phyloP scores from a whole-genome alignment of 2,113 vertebrate genomes.

The Clarias gariepinus region DNA sequence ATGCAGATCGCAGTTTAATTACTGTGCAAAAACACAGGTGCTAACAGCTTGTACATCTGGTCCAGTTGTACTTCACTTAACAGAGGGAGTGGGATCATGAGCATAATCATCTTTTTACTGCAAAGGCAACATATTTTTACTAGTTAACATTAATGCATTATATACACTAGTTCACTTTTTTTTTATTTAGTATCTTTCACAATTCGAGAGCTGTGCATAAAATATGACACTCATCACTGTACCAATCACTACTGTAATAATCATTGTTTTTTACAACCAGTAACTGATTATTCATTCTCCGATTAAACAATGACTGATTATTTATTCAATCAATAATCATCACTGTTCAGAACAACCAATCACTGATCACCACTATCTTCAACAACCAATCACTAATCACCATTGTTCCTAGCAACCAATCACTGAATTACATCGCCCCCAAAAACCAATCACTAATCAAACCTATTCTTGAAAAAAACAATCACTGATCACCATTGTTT shows the following conservation, averaged over 20 bases:
- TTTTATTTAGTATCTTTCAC: background rate
- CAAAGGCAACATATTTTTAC: background rate
- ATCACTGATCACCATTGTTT: background rate
- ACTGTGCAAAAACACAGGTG: background rate
- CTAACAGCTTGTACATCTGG: background rate
- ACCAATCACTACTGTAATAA: background rate
- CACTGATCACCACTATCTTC: background rate
- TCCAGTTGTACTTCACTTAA: background rate
- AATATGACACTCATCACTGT: background rate
- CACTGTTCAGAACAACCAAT: background rate
- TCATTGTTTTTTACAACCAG: background rate
- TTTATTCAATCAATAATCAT: no score
- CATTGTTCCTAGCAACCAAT: background rate
- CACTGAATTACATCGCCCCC: background rate
- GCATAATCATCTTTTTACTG: background rate
- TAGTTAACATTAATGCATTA: background rate
- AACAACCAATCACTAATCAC: background rate
- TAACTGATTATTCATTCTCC: background rate
- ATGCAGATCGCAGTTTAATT: background rate
- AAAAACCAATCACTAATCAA: background rate
- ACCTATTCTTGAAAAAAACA: no score
- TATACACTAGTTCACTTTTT: background rate
- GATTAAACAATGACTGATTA: background rate
- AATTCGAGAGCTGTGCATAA: background rate
- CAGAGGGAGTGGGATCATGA: background rate